Evolutionary conservation across 2,113 vertebrate genomes (phyloP), one percentile per base, ranked within the genome.

Genomic region (Triplophysa siluroides): DNA sequence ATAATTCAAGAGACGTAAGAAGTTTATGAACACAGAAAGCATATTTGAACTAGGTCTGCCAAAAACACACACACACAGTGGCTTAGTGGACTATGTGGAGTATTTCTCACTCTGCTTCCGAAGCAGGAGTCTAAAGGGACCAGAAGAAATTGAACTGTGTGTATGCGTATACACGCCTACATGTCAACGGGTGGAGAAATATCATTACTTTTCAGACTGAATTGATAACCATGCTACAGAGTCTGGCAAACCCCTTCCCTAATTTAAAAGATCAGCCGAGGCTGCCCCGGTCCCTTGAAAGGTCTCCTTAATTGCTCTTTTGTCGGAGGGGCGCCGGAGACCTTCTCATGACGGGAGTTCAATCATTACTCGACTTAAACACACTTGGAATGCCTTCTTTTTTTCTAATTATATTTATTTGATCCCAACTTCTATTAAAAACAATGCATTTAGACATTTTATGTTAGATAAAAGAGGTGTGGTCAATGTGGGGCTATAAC

Each of bases 221-320:
- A 78, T 50, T 85, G 85, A 90, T 87, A 89, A 85, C 68, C 3
- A 73, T 1, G 71, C 66, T 62, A 29, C 23, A 77, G 47, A 8
- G 23, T 41, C 71, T 56, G 50, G 50, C 70, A 33, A 63, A 23
- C 43, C 80, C 82, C 45, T 43, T 18, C 70, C 81, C 80, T 87
- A 81, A 90, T 89, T 89, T 90, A 21, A 79, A 86, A 80, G 45
- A 80, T 58, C 73, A 70, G 45, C 78, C n/a, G 50, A 41, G 24
- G 50, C 29, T 66, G 8, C 58, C 47, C 74, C 65, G 19, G 72
- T 79, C 65, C 79, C 58, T 68, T 65, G 78, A 84, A 87, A 83
- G 43, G n/a, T 68, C 68, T 52, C 4, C 68, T 88, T 89, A 90
- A 91, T 90, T 89, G 81, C 62, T 78, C 80, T 87, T 88, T 90